Conservation (phyloP, 2,888 invertebrate genomes). For the Crocallis elinguaria region DNA sequence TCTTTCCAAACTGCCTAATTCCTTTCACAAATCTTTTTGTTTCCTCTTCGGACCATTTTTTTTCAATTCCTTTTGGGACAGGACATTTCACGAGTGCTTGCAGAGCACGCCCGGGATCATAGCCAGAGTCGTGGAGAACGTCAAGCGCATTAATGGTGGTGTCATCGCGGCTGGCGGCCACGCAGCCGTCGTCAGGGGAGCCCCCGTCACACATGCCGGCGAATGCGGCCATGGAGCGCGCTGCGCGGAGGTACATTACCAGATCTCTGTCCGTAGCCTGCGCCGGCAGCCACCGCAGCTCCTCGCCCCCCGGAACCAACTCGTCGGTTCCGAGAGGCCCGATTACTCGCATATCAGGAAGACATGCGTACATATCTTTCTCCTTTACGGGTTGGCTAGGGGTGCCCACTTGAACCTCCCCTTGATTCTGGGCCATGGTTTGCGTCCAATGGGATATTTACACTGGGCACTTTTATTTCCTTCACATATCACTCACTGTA, state of each 20-base stretch:
- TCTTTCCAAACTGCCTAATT: conserved; percentile 98
- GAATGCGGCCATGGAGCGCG: conserved; percentile 99
- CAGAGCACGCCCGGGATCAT: conserved; percentile 98
- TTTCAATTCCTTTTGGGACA: conserved; percentile 97
- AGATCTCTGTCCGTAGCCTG: conserved; percentile 97
- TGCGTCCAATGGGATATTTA: conserved; percentile 62
- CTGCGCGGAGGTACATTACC: conserved; percentile 98
- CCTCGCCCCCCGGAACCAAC: conserved; percentile 88
- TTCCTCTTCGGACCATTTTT: conserved; percentile 99
- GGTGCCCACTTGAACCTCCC: conserved; percentile 82
- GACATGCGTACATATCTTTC: conserved; percentile 81
- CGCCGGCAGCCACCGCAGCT: conserved; percentile 97
- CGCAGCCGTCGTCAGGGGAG: conserved; percentile 98
- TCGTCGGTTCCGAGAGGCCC: conserved; percentile 78
- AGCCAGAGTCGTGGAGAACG: conserved; percentile 97
- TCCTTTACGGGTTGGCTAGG: conserved; percentile 81
- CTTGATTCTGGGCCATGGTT: conserved; percentile 83
- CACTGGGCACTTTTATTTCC: conserved; percentile 64
- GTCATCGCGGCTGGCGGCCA: conserved; percentile 98
- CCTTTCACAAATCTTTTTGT: conserved; percentile 99
- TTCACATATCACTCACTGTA: conserved; percentile 64
- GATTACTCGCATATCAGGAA: conserved; percentile 83
- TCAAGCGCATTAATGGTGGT: conserved; percentile 98
- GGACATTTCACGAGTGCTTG: conserved; percentile 99
- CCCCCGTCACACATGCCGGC: conserved; percentile 99